Percentiles rank a stretch among this genome's conserved stretches.
Evolutionary conservation across 2,888 invertebrate genomes (phyloP).

Genomic region (Philaethria dido): DNA sequence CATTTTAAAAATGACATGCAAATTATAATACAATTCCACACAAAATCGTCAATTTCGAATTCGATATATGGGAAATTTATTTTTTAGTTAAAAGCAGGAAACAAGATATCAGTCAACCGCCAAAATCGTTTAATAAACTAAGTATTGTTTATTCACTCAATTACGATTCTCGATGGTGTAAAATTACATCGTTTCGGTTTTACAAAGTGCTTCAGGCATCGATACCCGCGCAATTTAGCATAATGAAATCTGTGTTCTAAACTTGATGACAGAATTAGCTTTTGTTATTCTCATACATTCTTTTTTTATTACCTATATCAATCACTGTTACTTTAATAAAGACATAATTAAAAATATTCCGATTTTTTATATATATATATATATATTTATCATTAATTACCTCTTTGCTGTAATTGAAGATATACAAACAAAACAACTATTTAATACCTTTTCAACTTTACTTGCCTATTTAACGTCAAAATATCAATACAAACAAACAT

Average conservation of each 20-base stretch:
- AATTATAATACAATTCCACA: conserved; percentile 14
- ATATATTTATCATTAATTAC: too few species aligned
- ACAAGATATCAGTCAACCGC: conserved; percentile 10
- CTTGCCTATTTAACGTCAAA: neutral
- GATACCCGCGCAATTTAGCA: conserved; percentile 18
- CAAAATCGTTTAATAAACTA: conserved; percentile 21
- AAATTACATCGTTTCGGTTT: conserved; percentile 24
- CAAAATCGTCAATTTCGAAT: neutral
- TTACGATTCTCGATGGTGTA: conserved; percentile 19
- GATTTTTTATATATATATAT: too few species aligned
- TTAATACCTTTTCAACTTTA: too few species aligned
- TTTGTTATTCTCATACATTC: too few species aligned
- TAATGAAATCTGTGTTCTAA: conserved; percentile 16
- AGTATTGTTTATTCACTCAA: conserved; percentile 20
- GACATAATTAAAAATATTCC: too few species aligned
- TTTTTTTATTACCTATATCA: too few species aligned
- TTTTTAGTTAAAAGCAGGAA: neutral
- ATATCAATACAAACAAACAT: neutral
- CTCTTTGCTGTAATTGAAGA: too few species aligned
- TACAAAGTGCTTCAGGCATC: conserved; percentile 21
- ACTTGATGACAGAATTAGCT: conserved; percentile 17
- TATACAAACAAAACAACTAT: too few species aligned
- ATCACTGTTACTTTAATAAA: too few species aligned
- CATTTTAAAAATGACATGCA: conserved; percentile 24
- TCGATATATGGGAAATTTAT: neutral